phyloP scores from a whole-genome alignment of 2,113 vertebrate genomes.

The Hippocampus comes region DNA sequence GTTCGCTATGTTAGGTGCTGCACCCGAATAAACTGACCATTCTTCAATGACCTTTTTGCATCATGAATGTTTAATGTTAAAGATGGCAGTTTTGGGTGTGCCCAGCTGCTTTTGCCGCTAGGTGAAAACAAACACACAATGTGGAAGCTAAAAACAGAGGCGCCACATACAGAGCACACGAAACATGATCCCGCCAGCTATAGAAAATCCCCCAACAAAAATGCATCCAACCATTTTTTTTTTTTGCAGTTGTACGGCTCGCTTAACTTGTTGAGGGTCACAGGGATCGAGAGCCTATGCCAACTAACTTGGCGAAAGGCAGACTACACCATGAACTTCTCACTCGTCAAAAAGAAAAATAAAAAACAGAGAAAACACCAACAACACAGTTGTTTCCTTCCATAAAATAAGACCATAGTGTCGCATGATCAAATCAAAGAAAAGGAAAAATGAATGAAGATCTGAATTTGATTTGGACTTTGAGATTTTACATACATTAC shows the following conservation, averaged over 20 bases:
- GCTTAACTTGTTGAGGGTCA: too few species aligned
- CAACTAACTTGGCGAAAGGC: not conserved
- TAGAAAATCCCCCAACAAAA: too few species aligned
- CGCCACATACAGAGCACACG: conserved; percentile 31
- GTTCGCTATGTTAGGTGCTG: conserved; percentile 25
- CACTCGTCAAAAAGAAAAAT: not conserved
- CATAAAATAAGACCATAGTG: too few species aligned
- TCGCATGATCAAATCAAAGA: too few species aligned
- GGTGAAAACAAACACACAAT: conserved; percentile 58
- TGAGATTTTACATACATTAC: not conserved
- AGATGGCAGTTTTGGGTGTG: conserved; percentile 53
- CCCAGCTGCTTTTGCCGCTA: conserved; percentile 45
- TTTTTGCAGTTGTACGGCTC: too few species aligned
- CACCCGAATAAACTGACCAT: conserved; percentile 46
- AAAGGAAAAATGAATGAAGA: too few species aligned
- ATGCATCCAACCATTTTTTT: too few species aligned
- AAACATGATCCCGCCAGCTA: not conserved
- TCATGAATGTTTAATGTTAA: conserved; percentile 71
- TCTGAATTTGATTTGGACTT: conserved; percentile 14
- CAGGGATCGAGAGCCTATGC: too few species aligned
- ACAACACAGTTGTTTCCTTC: too few species aligned
- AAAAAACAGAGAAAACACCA: not conserved
- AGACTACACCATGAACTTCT: conserved; percentile 14
- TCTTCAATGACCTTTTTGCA: conserved; percentile 67
- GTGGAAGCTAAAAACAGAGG: conserved; percentile 44